Percentiles rank a stretch among this genome's conserved stretches.
phyloP scores from a whole-genome alignment of 2,888 invertebrate species.

The Troglohyphantes excavatus region DNA sequence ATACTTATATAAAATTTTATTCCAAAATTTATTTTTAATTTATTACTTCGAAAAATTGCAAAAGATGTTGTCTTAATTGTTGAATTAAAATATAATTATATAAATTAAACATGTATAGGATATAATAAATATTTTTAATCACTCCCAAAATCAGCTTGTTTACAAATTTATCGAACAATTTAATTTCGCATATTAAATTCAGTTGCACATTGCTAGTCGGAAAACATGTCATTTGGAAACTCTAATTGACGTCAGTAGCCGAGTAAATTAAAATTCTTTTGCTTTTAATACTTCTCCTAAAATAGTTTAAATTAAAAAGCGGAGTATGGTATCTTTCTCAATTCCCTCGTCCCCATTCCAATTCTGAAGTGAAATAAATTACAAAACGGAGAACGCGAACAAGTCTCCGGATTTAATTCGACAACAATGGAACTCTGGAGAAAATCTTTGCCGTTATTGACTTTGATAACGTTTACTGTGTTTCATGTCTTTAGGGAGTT shows the following conservation, averaged over 20 bases:
- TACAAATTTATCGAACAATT: background rate
- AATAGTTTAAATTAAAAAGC: constrained; percentile 33
- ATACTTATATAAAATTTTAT: too few species aligned
- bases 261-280: background rate
- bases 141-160: background rate
- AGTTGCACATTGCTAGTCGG: background rate
- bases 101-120: too few species aligned
- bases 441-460: constrained; percentile 51
- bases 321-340: background rate
- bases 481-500: constrained; percentile 45
- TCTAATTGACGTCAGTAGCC: background rate
- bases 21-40: too few species aligned
- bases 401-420: constrained; percentile 32
- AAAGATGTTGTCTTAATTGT: too few species aligned
- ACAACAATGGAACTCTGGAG: constrained; percentile 34
- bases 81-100: too few species aligned
- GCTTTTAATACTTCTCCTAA: too few species aligned
- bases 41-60: too few species aligned
- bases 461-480: constrained; percentile 42
- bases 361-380: constrained; percentile 7
- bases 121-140: background rate
- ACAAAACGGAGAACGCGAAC: background rate
- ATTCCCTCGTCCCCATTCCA: background rate
- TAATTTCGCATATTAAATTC: background rate
- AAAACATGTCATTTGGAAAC: background rate